Base-by-base conservation (phyloP, 2,113 vertebrate genomes). In the Sylvia atricapilla region DNA sequence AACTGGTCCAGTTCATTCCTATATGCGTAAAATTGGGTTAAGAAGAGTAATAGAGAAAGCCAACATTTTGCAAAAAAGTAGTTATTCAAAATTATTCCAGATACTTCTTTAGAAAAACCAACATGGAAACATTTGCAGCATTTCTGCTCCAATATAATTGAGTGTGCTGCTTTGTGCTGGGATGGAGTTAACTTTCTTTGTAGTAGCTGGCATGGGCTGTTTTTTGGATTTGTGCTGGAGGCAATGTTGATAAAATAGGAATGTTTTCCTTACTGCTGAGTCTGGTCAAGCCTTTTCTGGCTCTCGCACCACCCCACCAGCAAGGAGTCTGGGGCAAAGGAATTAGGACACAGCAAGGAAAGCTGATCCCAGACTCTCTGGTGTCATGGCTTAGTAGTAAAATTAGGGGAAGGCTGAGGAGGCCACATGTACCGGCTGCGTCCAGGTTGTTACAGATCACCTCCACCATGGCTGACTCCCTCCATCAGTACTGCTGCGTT, bases 251-350 rank as follows among this genome's bases (percentile, higher is more conserved):
- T 69, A 62, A 30, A 11, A 15, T 6, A 10, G 18, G 14, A 22
- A 41, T 81, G n/a, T 17, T 72, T 66, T 58, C 4, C 3, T 76
- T 58, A 49, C 2, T 58, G 47, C 39, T 44, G 73, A 63, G 28
- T 21, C n/a, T n/a, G n/a, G 21, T 11, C 28, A 44, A 37, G 49
- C 14, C 10, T 60, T 66, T 49, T 35, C 66, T 82, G 56, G 16
- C 18, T 21, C 23, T 74, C 20, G 43, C 13, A 8, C 5, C 3
- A 14, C 46, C n/a, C 12, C 10, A 13, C 13, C 50, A 33, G 11
- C 0, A 0, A 66, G 35, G 1, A 28, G 46, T 18, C 25, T 46
- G 23, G 23, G 20, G 15, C 7, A 23, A 10, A 75, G n/a, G 14
- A 67, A 11, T 1, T 67, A 30, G 33, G 33, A 15, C 69, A 12